These are phyloP conservation scores for Parnassius smintheus DNA, from an alignment of 2,888 invertebrate species.

Conservation along the genomic window DNA sequence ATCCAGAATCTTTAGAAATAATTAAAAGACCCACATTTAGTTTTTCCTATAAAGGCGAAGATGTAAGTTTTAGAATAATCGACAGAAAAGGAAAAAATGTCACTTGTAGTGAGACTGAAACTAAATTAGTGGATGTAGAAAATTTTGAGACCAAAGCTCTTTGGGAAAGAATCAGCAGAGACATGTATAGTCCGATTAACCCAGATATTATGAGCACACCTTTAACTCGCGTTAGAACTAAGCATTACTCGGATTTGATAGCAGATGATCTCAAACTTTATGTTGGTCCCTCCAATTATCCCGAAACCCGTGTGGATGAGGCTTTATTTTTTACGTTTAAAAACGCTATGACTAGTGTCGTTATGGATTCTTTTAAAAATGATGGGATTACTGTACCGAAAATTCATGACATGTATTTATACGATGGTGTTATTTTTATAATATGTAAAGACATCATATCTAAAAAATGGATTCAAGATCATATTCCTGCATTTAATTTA, in stretches of 20 bases:
- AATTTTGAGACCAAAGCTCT: slow-evolving; percentile 38
- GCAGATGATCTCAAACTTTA: slow-evolving; percentile 68
- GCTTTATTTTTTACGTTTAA: slow-evolving; percentile 54
- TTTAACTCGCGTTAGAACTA: slow-evolving; percentile 56
- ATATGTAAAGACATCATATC: slow-evolving; percentile 59
- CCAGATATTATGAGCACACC: slow-evolving; percentile 53
- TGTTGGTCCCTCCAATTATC: slow-evolving; percentile 64
- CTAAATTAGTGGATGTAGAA: slow-evolving; percentile 30
- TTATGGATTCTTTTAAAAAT: slow-evolving; percentile 43
- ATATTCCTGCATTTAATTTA: slow-evolving; percentile 43
- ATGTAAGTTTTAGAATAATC: slow-evolving; percentile 58
- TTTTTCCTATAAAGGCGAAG: slow-evolving; percentile 55
- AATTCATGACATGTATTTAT: slow-evolving; percentile 67
- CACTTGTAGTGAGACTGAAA: slow-evolving; percentile 47
- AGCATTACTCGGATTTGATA: slow-evolving; percentile 64
- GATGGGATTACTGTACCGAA: slow-evolving; percentile 48
- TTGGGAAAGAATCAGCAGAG: slow-evolving; percentile 48
- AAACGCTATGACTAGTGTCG: slow-evolving; percentile 52
- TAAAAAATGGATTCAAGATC: slow-evolving; percentile 54
- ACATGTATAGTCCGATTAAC: slow-evolving; percentile 57
- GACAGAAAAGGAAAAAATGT: slow-evolving; percentile 65
- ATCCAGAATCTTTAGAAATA: slow-evolving; percentile 64
- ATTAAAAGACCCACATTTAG: slow-evolving; percentile 61
- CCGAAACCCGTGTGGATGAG: slow-evolving; percentile 64
- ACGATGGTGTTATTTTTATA: slow-evolving; percentile 70